Base-by-base conservation (phyloP, 2,113 vertebrate genomes). In the Ardeotis arabs region DNA sequence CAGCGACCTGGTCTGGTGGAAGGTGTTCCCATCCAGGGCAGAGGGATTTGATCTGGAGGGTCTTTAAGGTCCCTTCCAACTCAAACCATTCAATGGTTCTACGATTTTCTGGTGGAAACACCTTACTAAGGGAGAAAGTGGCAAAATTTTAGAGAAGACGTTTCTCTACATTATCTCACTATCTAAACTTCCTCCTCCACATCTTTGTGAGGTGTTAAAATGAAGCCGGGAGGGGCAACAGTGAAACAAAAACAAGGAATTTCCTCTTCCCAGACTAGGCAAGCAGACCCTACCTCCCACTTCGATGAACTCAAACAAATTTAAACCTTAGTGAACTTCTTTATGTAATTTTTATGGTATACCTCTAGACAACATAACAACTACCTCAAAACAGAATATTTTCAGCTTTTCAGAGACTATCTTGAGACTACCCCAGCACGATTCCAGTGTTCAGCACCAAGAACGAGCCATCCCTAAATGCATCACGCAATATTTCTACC, bases 261-360 rank as follows among this genome's bases (percentile, higher is more conserved):
- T 56, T 52, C 62, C 45, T 50, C 49, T 60, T 63, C 47, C 62
- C 23, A 20, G 18, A 18, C 15, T 6, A 56, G 44, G 7, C 44
- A 31, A 15, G 41, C 7, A 66, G 27, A 9, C 56, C 47, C 24
- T 47, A 16, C 9, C 27, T 45, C 53, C 58, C 72, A 31, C 14
- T 11, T 8, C 2, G 12, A 31, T 9, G 5, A 59, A 24, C 27
- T 5, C 75, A 44, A 50, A 35, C 0, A 4, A 64, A 33, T 49
- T 64, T 3, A 21, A 67, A 55, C 50, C 39, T 47, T 19, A 8
- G 21, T 4, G 56, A 67, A 24, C 25, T 31, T 5, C 9, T 37
- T 60, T 1, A 14, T 21, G 16, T 1, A 1, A 15, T 58, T 69
- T 81, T 49, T 29, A 24, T 4, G 17, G 39, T 28, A 33, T 35